Conservation (phyloP, 2,888 invertebrate genomes). For the Thecophora atra region DNA sequence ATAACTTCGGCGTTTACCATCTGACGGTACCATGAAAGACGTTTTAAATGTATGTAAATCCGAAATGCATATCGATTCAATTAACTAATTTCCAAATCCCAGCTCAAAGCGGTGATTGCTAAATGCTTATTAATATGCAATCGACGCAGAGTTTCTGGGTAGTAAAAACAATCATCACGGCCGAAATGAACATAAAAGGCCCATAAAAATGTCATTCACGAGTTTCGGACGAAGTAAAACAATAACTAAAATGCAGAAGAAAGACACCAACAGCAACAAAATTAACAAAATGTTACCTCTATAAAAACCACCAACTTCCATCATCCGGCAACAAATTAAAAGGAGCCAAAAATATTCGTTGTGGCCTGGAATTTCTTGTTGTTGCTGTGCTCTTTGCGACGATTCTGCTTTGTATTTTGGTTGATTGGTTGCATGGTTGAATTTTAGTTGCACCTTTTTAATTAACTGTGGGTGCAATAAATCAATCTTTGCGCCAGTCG, state of each 20-base stretch:
- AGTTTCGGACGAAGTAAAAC: not conserved
- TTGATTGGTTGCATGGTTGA: not conserved
- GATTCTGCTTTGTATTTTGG: too few relatives aligned
- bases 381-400: not conserved
- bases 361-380: not conserved
- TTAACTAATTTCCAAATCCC: not conserved
- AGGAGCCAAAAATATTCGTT: not conserved
- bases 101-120: not conserved
- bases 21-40: not conserved
- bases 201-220: conserved; percentile 15
- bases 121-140: conserved; percentile 16
- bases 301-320: not conserved
- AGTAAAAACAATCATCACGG: not conserved
- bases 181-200: conserved; percentile 3
- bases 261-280: not conserved
- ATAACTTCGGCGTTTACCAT: too few relatives aligned
- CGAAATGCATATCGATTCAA: not conserved
- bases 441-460: conserved; percentile 8
- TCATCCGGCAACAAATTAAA: not conserved
- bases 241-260: not conserved
- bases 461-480: conserved; percentile 15
- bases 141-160: conserved; percentile 2
- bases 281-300: not conserved
- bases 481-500: not conserved
- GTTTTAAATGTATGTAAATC: not conserved